These are phyloP conservation scores for Gymnocephalus cernua DNA, from an alignment of 2,113 vertebrate genomes.

Conservation along the genomic window DNA sequence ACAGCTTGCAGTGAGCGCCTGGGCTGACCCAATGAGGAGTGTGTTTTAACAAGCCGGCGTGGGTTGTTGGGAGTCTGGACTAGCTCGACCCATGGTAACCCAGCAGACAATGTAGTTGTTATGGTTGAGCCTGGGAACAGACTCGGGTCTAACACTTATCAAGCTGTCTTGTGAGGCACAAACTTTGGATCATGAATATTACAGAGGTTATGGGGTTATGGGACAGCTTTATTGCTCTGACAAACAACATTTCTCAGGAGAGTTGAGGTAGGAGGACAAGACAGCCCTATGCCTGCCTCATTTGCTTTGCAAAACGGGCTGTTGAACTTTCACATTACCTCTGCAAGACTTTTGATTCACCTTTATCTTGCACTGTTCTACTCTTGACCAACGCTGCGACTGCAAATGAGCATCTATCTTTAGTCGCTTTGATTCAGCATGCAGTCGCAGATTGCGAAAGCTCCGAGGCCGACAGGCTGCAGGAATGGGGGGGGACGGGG, in stretches of 20 bases:
- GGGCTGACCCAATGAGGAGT: slow-evolving; percentile 59
- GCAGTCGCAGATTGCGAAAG: slow-evolving; percentile 7
- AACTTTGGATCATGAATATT: slow-evolving; percentile 79
- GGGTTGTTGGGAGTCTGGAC: slow-evolving; percentile 75
- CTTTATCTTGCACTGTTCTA: slow-evolving; percentile 26
- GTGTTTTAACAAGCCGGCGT: slow-evolving; percentile 69
- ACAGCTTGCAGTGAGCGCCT: slow-evolving; percentile 22
- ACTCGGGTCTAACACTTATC: slow-evolving; percentile 70
- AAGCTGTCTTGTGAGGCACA: slow-evolving; percentile 70
- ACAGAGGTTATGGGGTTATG: slow-evolving; percentile 76
- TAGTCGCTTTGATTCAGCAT: slow-evolving; percentile 60
- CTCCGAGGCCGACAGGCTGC: slow-evolving; percentile 24
- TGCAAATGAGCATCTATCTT: slow-evolving; percentile 65
- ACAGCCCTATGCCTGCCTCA: slow-evolving; percentile 53
- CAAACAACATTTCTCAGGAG: slow-evolving; percentile 72
- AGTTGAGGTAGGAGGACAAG: slow-evolving; percentile 55
- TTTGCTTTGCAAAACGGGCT: slow-evolving; percentile 56
- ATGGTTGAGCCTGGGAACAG: slow-evolving; percentile 76
- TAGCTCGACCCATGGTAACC: slow-evolving; percentile 72
- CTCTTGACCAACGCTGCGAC: slow-evolving; percentile 46
- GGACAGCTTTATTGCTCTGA: slow-evolving; percentile 80
- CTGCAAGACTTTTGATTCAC: slow-evolving; percentile 63
- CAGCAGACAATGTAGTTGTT: slow-evolving; percentile 78
- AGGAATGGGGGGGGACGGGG: slow-evolving; percentile 32
- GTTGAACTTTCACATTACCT: slow-evolving; percentile 64